Base-by-base conservation (phyloP, 2,888 invertebrate genomes). In the Trachelus iudaicus region DNA sequence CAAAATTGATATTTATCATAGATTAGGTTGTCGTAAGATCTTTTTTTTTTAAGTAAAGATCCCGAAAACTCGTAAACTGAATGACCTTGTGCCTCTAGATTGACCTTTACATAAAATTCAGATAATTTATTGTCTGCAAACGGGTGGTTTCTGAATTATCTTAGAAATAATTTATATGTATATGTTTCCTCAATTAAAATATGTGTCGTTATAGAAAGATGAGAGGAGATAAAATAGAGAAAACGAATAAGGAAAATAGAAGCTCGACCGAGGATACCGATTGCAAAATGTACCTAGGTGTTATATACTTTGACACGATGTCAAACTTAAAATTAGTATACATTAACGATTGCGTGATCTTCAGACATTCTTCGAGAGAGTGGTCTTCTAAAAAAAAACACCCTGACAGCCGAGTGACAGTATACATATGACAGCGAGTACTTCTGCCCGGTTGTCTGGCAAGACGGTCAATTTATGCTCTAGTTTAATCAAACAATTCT, bases 261-360 rank as follows among this genome's bases (percentile, higher is more conserved):
- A 56, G 23, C 56, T 56, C 23, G 6, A 23, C 23, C 56, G 56
- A 56, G 56, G 34, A 69, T 34, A 73, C 40, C 35, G 69, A 69
- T 77, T 77, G 69, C 77, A 77, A 77, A 73, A 77, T 77, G 77
- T 74, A 77, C 69, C 31, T 37, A 77, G 73, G 68, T 73, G 73
- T 74, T 73, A 33, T 79, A 71, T 81, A 79, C 79, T 82, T 84
- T 81, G 85, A 82, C 81, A 84, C 81, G 81, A 80, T 83, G 80
- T 87, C 84, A 87, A 86, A 85, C 84, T 89, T 89, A 89, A 88
- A 89, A 88, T 89, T 89, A 89, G 89, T 87, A 86, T 86, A 83
- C 85, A 82, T 84, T 85, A 77, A 81, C 78, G 81, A 85, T 89
- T 89, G 89, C 83, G 87, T 87, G 89, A 88, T 86, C 81, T 82